Evolutionary conservation across 2,888 invertebrate genomes (phyloP).

Genomic region (Parascotia fuliginaria): DNA sequence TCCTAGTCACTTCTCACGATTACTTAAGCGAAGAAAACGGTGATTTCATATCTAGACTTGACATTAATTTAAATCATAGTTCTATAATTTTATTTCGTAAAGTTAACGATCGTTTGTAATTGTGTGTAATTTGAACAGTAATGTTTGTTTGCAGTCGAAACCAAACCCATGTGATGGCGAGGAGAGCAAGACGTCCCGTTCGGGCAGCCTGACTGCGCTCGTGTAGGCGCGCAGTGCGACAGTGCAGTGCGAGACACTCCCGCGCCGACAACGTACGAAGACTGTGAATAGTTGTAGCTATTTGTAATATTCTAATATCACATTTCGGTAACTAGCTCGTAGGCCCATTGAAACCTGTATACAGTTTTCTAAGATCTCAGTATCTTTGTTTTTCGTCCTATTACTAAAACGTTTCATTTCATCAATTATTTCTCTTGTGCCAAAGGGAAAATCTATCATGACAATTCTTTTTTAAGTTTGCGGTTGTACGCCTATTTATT

Average conservation of each 20-base stretch:
- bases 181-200: slow-evolving; percentile 67
- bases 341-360: slow-evolving; percentile 66
- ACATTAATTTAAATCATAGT: too few relatives aligned
- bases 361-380: slow-evolving; percentile 82
- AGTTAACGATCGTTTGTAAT: neutral
- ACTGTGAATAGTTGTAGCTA: slow-evolving; percentile 72
- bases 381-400: slow-evolving; percentile 59
- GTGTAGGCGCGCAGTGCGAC: slow-evolving; percentile 55
- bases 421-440: slow-evolving; percentile 72
- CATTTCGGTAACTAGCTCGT: slow-evolving; percentile 55
- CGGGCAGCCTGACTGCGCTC: slow-evolving; percentile 77
- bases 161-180: slow-evolving; percentile 51
- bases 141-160: slow-evolving; percentile 57
- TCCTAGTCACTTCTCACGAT: too few relatives aligned
- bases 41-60: too few relatives aligned
- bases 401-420: slow-evolving; percentile 51
- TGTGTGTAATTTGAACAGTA: neutral
- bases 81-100: too few relatives aligned
- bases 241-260: slow-evolving; percentile 28
- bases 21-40: too few relatives aligned
- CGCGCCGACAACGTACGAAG: slow-evolving; percentile 64
- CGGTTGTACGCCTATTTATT: slow-evolving; percentile 71
- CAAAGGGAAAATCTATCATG: slow-evolving; percentile 75
- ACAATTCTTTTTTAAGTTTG: slow-evolving; percentile 64
- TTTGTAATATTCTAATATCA: slow-evolving; percentile 55